Percentiles rank a stretch among this genome's conserved stretches.
Conservation (phyloP, 2,888 invertebrate species). For the Dryadula phaetusa region DNA sequence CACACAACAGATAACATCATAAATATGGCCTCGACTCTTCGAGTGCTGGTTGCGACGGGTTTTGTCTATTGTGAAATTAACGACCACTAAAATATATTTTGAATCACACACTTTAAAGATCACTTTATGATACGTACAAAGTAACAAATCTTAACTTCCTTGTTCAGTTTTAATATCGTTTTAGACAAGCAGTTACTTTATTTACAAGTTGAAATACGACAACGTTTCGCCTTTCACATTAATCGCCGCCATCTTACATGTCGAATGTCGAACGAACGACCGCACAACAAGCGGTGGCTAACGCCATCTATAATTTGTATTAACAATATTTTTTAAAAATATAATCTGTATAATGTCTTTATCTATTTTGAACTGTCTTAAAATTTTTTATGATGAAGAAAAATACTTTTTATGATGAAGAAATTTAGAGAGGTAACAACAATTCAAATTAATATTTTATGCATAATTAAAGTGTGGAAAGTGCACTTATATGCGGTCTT, state of each 20-base stretch:
- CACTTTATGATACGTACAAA: conserved; percentile 68
- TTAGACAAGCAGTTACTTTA: conserved; percentile 72
- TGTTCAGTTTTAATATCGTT: conserved; percentile 59
- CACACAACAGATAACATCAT: conserved; percentile 85
- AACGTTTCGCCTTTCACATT: conserved; percentile 87
- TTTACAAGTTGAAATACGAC: conserved; percentile 81
- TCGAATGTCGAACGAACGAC: conserved; percentile 81
- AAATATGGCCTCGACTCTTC: conserved; percentile 86
- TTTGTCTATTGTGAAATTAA: conserved; percentile 82
- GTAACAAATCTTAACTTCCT: conserved; percentile 55
- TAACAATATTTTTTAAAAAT: conserved; percentile 19
- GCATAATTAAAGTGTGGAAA: too few species aligned
- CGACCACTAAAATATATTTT: conserved; percentile 65
- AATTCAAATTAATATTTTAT: too few species aligned
- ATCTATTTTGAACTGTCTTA: neutral
- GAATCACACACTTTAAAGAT: conserved; percentile 61
- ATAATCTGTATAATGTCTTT: neutral
- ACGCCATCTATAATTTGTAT: conserved; percentile 85
- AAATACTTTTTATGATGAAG: too few species aligned
- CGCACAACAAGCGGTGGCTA: conserved; percentile 84
- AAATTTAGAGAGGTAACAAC: too few species aligned
- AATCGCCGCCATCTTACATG: conserved; percentile 86
- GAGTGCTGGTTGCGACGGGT: conserved; percentile 82
- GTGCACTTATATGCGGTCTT: too few species aligned
- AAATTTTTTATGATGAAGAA: neutral